A percentile compares a stretch with the other conserved stretches of the same genome.
Conservation (phyloP, 2,888 invertebrate genomes). For the Zaprionus bogoriensis region DNA sequence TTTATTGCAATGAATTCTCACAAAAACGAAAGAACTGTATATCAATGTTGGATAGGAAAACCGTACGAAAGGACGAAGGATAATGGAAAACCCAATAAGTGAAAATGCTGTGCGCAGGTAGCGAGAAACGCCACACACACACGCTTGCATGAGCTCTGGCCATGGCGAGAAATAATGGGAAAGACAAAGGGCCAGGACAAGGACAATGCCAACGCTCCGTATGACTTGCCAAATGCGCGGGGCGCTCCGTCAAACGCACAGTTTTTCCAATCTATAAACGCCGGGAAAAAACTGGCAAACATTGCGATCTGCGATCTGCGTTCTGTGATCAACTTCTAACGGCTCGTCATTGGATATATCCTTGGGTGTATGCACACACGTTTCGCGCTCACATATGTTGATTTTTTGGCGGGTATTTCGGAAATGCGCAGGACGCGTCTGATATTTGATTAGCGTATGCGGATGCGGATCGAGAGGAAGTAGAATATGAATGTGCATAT, state of each 20-base stretch:
- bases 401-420: constrained; percentile 67
- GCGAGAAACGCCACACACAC: constrained; percentile 11
- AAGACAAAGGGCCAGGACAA: constrained; percentile 1
- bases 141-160: constrained; percentile 25
- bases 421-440: constrained; percentile 29
- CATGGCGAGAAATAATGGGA: constrained; percentile 34
- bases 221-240: constrained; percentile 59
- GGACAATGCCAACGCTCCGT: constrained; percentile 22
- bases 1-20: constrained; percentile 61
- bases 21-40: constrained; percentile 17
- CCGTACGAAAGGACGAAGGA: constrained; percentile 43
- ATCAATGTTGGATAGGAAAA: no score
- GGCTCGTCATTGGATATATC: constrained; percentile 19
- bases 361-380: constrained; percentile 19
- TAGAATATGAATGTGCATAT: constrained; percentile 6
- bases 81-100: constrained; percentile 65
- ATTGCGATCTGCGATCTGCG: constrained; percentile 34
- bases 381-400: constrained; percentile 58
- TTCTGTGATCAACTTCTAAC: constrained; percentile 46
- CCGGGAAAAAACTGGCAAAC: constrained; percentile 49
- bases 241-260: constrained; percentile 9
- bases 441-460: constrained; percentile 71
- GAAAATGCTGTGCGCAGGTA: constrained; percentile 30
- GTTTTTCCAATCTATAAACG: constrained; percentile 39
- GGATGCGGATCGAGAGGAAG: constrained; percentile 54